Evolutionary conservation across 2,888 invertebrate genomes (phyloP), one percentile per base, ranked within the genome.

Genomic region (Halictus ligatus): DNA sequence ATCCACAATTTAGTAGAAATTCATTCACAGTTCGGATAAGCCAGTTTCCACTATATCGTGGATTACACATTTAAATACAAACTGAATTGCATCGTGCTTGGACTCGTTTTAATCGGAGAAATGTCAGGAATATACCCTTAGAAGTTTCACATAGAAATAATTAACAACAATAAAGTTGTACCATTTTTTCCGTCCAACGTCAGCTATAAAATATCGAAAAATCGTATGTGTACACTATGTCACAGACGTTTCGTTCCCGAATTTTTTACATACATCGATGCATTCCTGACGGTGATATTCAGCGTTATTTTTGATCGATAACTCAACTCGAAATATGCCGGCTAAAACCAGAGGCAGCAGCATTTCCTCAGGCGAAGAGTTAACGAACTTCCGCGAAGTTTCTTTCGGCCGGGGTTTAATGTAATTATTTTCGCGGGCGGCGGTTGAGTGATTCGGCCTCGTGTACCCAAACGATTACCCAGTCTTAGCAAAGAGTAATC

Each of bases 401-500:
- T 69, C 40, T 69, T 69, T 64, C 29, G 18, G 7, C 29, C 18
- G 29, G 69, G 12, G n/a, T 72, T 48, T 25, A 46, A 72, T 15
- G 64, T 72, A 25, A 71, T 64, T 64, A 71, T 71, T 43, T 71
- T 21, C 6, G n/a, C n/a, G 43, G 21, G 13, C 12, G 58, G 13
- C 13, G 71, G 71, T 43, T 13, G 21, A 71, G n/a, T n/a, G 21
- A 40, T 71, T 40, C 21, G 12, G 21, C n/a, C 40, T 8, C 43
- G 71, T 43, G 15, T 46, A 72, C 46, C 29, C 18, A 29, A 10
- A 73, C n/a, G 72, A 72, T 72, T 29, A 73, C 29, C 18, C 48
- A 50, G 29, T 29, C 48, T 50, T 48, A 48, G 48, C 73, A 73
- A 71, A 43, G 71, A 73, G 73, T 73, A 73, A 48, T 73, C 48